phyloP scores from a whole-genome alignment of 2,113 vertebrate species.

The Aythya baeri region DNA sequence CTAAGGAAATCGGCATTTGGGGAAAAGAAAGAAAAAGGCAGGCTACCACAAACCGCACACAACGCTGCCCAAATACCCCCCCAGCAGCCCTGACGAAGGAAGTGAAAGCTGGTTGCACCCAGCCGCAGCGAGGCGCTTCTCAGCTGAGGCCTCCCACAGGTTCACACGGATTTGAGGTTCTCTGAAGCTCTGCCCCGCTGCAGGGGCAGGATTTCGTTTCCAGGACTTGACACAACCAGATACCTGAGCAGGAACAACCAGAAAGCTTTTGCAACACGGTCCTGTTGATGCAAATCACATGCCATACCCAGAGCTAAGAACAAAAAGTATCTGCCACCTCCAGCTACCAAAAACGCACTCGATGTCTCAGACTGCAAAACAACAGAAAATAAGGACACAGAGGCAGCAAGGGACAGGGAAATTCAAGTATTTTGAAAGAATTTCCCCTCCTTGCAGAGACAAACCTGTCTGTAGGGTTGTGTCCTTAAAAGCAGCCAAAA shows the following conservation, averaged over 20 bases:
- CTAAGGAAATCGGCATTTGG: rapidly evolving
- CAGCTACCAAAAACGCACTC: background rate
- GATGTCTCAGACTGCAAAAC: conserved; percentile 37
- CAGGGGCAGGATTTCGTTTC: background rate
- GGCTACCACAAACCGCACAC: background rate
- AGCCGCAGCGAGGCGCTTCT: background rate
- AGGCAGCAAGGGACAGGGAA: background rate
- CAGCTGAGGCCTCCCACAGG: background rate
- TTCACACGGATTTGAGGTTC: background rate
- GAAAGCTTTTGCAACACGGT: background rate
- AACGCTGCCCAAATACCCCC: background rate
- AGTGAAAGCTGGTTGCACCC: background rate
- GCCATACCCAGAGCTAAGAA: background rate
- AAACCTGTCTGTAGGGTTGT: background rate
- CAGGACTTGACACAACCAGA: background rate
- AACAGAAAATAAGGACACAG: background rate
- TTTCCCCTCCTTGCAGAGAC: background rate
- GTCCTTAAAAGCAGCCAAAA: background rate
- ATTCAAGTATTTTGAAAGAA: background rate
- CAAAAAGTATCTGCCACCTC: background rate
- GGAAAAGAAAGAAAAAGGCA: background rate
- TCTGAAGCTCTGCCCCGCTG: background rate
- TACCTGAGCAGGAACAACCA: background rate
- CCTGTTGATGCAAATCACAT: background rate
- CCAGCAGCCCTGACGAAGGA: background rate